A percentile compares a stretch with the other conserved stretches of the same genome.
phyloP scores from a whole-genome alignment of 2,113 vertebrate species.

The Ciconia boyciana region DNA sequence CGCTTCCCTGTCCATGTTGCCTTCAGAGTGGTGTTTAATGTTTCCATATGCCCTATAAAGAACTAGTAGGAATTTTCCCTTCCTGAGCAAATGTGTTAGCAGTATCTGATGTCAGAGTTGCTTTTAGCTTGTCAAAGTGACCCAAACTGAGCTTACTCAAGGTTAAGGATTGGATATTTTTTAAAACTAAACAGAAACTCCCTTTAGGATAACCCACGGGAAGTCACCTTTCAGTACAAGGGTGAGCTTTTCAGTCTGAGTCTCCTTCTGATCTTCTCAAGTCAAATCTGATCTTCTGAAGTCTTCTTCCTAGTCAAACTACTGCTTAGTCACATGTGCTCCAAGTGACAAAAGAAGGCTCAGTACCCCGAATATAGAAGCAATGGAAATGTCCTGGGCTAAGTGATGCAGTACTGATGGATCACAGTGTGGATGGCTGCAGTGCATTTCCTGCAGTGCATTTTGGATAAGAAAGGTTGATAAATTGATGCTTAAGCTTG shows the following conservation, averaged over 20 bases:
- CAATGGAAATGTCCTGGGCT: background rate
- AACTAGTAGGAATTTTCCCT: background rate
- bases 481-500: slow-evolving; percentile 4
- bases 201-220: background rate
- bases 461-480: background rate
- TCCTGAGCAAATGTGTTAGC: background rate
- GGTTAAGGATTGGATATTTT: background rate
- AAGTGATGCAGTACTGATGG: background rate
- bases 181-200: background rate
- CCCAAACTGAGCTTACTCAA: background rate
- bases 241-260: background rate
- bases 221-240: background rate
- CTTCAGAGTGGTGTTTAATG: background rate
- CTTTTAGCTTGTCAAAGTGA: background rate
- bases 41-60: background rate
- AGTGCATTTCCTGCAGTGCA: background rate
- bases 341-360: background rate
- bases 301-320: background rate
- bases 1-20: background rate
- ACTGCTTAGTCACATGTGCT: background rate
- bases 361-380: background rate
- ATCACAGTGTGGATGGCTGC: background rate
- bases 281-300: background rate
- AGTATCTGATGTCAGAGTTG: background rate
- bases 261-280: background rate